Conservation (phyloP, 2,797 vertebrate species). For the Yasuhikotakia modesta region DNA sequence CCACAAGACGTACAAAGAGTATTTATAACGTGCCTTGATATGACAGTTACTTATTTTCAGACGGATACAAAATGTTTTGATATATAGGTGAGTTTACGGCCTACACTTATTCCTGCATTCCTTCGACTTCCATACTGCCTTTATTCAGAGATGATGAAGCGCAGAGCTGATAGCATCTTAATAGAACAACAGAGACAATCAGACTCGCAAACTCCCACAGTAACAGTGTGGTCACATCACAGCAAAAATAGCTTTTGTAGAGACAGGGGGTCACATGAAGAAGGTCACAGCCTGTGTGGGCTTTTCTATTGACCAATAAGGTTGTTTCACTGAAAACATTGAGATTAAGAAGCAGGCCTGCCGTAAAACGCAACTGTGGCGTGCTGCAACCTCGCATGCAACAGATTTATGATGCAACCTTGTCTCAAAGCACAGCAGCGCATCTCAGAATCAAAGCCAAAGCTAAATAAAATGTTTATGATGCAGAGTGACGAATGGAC, state of each 20-base stretch:
- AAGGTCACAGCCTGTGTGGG: slow-evolving; percentile 51
- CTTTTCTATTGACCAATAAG: slow-evolving; percentile 62
- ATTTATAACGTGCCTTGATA: not conserved
- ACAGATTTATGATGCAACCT: slow-evolving; percentile 65
- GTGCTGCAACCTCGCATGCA: slow-evolving; percentile 6
- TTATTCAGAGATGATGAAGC: slow-evolving; percentile 16
- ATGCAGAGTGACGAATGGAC: slow-evolving; percentile 64
- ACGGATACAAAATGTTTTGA: not conserved
- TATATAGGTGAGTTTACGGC: not conserved
- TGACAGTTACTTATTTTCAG: not conserved
- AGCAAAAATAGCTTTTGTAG: slow-evolving; percentile 1
- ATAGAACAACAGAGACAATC: slow-evolving; percentile 8
- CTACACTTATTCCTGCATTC: not conserved
- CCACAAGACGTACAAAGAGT: too few species aligned
- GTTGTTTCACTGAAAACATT: slow-evolving; percentile 57
- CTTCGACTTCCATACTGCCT: not conserved
- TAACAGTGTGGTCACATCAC: not conserved
- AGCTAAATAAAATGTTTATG: slow-evolving; percentile 68
- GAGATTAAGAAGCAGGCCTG: slow-evolving; percentile 46
- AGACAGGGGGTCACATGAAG: slow-evolving; percentile 49
- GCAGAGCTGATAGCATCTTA: slow-evolving; percentile 6
- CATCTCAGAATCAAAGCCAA: slow-evolving; percentile 58
- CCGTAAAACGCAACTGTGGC: slow-evolving; percentile 57
- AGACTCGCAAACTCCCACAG: not conserved
- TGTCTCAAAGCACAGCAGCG: slow-evolving; percentile 40